These are phyloP conservation scores for Alviniconcha strummeri DNA, from an alignment of 2,888 invertebrate genomes.

Conservation along the genomic window DNA sequence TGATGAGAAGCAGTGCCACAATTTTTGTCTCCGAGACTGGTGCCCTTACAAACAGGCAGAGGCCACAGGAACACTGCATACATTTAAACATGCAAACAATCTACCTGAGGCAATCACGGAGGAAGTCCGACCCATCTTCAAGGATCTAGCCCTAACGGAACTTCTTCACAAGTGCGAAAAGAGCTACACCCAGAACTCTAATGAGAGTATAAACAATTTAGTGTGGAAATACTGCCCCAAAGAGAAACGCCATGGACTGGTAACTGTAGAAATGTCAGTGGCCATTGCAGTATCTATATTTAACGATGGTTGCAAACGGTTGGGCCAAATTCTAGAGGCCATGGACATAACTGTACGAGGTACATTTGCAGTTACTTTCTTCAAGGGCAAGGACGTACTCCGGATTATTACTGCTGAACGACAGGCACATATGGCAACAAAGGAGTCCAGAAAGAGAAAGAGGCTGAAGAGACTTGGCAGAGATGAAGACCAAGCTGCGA, in stretches of 20 bases:
- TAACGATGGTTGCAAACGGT: not conserved
- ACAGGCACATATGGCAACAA: constrained; percentile 9
- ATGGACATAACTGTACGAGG: not conserved
- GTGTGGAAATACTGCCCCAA: constrained; percentile 1
- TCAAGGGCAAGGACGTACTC: constrained; percentile 7
- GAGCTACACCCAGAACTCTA: no score
- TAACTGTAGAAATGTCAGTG: not conserved
- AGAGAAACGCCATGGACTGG: not conserved
- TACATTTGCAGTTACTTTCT: not conserved
- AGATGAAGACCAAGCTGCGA: constrained; percentile 6
- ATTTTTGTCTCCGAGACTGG: constrained; percentile 1
- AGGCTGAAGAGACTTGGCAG: constrained; percentile 12
- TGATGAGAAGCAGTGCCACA: not conserved
- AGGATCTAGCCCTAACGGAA: no score
- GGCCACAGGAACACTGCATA: not conserved
- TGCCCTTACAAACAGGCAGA: constrained; percentile 14
- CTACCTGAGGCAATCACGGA: not conserved
- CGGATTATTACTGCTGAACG: not conserved
- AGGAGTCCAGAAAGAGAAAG: constrained; percentile 9
- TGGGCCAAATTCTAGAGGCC: not conserved
- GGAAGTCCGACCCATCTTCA: no score
- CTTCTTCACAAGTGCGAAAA: no score
- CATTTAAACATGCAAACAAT: constrained; percentile 4
- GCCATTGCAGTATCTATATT: not conserved
- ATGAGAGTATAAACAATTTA: not conserved